Conservation (phyloP, 2,888 invertebrate species). For the Synergus itoensis region DNA sequence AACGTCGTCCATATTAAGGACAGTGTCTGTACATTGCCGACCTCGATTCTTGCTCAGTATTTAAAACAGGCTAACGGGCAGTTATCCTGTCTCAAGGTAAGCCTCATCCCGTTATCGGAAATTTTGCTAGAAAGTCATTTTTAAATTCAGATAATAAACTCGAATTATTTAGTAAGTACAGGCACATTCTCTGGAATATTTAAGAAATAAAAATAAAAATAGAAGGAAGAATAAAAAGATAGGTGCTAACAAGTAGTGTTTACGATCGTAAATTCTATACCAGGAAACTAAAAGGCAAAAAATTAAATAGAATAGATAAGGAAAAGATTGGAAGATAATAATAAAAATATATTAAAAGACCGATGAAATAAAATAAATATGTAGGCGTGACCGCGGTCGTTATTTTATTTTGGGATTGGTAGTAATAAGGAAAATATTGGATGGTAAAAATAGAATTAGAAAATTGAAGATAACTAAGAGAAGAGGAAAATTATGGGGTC, state of each 20-base stretch:
- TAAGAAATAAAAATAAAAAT: background rate
- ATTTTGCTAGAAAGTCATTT: slow-evolving; percentile 6
- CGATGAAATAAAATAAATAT: no score
- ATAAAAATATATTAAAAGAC: background rate
- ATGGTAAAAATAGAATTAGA: no score
- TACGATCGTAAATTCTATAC: background rate
- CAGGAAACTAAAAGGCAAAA: background rate
- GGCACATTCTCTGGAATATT: background rate
- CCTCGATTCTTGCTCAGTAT: slow-evolving; percentile 91
- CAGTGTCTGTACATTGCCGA: slow-evolving; percentile 88
- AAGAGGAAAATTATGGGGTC: no score
- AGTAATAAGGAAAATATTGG: no score
- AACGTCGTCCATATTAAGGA: slow-evolving; percentile 92
- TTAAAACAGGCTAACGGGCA: slow-evolving; percentile 91
- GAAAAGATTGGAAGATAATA: background rate
- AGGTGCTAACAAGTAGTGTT: background rate
- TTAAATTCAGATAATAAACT: background rate
- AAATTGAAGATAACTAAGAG: no score
- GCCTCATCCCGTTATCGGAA: slow-evolving; percentile 58
- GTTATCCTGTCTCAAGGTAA: slow-evolving; percentile 90
- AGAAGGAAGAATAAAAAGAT: background rate
- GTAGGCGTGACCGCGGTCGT: no score
- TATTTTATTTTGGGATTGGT: no score
- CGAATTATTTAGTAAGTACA: background rate
- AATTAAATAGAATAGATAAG: background rate